Base-by-base conservation (phyloP, 2,113 vertebrate species). In the Loxodonta africana region DNA sequence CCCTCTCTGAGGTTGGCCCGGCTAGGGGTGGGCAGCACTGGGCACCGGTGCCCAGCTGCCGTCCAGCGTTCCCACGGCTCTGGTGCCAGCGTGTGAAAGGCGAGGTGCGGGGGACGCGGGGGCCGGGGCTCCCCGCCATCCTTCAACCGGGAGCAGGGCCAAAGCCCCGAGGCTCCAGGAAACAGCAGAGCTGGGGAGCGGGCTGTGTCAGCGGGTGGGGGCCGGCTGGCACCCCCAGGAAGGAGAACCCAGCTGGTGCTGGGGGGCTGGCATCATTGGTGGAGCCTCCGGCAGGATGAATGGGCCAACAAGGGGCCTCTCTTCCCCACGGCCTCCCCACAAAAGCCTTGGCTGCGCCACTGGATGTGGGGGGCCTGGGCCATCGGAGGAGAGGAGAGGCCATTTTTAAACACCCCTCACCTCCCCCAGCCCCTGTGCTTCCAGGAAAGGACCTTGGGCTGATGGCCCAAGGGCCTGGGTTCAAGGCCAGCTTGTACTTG, bases 221-320 rank as follows among this genome's bases (percentile, higher is more conserved):
- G 97, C 86, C 6, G 91, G 98, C 97, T 98, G 98, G 98, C 90
- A 90, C 92, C 97, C 92, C 92, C 95, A 96, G 96, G 96, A 97
- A 97, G 94, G 85, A 80, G 41, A 96, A 88, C 76, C 96, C 97
- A 88, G 95, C 95, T 51, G 73, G 95, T 65, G 73, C 80, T 1
- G 44, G 41, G 89, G 90, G 94, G 97, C 96, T 98, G 98, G 98
- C 90, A 91, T 89, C 90, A 91, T 89, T 28, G 53, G 81, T 80
- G 21, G 20, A 96, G 89, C 91, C 97, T 97, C 95, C 78, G 51
- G 95, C 84, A 44, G 0, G 37, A 96, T 95, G 96, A 97, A 98
- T 96, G 90, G 92, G 15, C 94, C 92, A 83, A 97, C 96, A 97
- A 98, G 95, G 88, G 86, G 88, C 95, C 91, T 97, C 94, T 98